These are phyloP conservation scores for Delphinapterus leucas DNA, from an alignment of 2,113 vertebrate genomes.

Conservation along the genomic window DNA sequence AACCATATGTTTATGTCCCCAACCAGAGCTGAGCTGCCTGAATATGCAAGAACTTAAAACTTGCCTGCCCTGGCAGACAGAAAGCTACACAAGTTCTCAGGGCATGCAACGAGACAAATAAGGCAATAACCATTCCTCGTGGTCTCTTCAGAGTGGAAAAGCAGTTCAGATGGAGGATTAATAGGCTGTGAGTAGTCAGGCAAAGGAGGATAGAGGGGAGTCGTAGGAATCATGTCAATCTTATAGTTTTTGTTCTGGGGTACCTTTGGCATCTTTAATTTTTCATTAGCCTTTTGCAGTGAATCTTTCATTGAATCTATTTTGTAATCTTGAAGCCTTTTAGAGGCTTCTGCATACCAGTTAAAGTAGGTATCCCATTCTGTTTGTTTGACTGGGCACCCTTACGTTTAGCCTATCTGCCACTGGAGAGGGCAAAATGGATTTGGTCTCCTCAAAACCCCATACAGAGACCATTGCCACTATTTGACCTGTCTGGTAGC, in stretches of 20 bases:
- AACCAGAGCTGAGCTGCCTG: background rate
- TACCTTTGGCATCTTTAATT: background rate
- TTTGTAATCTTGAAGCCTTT: background rate
- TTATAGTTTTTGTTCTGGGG: background rate
- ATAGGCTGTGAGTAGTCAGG: background rate
- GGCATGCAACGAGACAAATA: background rate
- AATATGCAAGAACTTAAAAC: background rate
- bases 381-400: background rate
- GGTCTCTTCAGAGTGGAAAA: background rate
- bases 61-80: background rate
- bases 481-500: background rate
- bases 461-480: background rate
- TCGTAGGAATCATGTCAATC: background rate
- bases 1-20: background rate
- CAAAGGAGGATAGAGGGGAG: background rate
- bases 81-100: background rate
- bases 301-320: background rate
- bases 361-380: background rate
- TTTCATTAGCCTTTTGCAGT: background rate
- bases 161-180: background rate
- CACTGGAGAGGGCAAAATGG: background rate
- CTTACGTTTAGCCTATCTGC: background rate
- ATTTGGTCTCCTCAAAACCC: background rate
- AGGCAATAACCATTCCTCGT: background rate
- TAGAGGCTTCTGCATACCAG: background rate